Evolutionary conservation across 1,140 invertebrate genomes (phyloP).

Genomic region (Formica selysi): DNA sequence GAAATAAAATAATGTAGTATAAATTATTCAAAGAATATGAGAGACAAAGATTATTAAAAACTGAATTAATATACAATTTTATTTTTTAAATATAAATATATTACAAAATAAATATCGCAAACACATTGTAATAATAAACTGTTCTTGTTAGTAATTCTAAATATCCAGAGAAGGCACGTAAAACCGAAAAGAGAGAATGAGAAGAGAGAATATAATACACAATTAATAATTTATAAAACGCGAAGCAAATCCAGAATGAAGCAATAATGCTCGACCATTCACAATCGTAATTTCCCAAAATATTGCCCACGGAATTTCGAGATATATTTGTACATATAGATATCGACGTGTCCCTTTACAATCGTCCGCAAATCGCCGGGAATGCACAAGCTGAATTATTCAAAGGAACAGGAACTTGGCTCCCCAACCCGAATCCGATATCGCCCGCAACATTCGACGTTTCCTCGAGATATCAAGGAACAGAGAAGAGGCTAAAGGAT

Average conservation of each 20-base stretch:
- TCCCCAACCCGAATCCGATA: conserved; percentile 50
- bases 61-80: neutral
- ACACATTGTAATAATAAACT: neutral
- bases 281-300: conserved; percentile 9
- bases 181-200: neutral
- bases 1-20: neutral
- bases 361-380: conserved; percentile 68
- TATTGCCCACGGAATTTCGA: conserved; percentile 11
- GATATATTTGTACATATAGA: conserved; percentile 46
- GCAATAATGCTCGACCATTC: conserved; percentile 24
- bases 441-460: conserved; percentile 71
- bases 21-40: neutral
- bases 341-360: conserved; percentile 62
- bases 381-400: conserved; percentile 74
- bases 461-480: conserved; percentile 59
- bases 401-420: conserved; percentile 55
- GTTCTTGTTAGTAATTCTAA: neutral
- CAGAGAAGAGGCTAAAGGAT: conserved; percentile 30
- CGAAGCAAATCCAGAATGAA: neutral
- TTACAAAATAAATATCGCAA: neutral
- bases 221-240: neutral
- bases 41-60: neutral
- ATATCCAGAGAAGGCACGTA: neutral
- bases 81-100: neutral
- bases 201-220: neutral